A percentile compares a stretch with the other conserved stretches of the same genome.
Evolutionary conservation across 2,113 vertebrate species (phyloP).

Genomic region (Machaerirhynchus nigripectus): DNA sequence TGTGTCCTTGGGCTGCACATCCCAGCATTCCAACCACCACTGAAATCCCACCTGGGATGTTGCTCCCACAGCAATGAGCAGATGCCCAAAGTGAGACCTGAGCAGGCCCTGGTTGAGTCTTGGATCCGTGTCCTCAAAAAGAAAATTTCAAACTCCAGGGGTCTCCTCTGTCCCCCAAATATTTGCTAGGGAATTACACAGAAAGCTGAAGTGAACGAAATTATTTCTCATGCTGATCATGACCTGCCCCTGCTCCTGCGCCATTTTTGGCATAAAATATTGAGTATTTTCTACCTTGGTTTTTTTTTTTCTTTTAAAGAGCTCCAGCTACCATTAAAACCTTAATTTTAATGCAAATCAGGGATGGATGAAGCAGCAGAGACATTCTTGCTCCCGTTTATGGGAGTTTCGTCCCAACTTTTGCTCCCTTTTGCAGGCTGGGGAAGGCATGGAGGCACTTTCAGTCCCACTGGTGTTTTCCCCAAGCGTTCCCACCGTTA

Average conservation of each 20-base stretch:
- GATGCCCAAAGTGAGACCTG: neutral
- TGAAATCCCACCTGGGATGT: neutral
- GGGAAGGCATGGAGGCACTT: neutral
- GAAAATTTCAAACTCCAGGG: neutral
- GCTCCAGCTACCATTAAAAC: neutral
- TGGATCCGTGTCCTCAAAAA: accelerated
- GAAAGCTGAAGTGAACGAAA: neutral
- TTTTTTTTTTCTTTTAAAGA: neutral
- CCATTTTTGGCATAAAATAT: neutral
- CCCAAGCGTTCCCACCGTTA: accelerated
- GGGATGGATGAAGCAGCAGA: neutral
- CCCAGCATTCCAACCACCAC: accelerated
- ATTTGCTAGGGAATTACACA: neutral
- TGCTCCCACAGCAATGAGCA: neutral
- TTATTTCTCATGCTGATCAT: neutral
- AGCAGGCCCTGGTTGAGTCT: neutral
- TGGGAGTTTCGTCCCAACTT: neutral
- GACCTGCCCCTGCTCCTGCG: neutral
- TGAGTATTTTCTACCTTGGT: neutral
- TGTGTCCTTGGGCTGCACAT: accelerated
- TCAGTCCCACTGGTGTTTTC: neutral
- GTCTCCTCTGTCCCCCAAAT: neutral
- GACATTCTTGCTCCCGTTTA: neutral
- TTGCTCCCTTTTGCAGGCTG: neutral
- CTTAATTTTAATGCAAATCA: neutral